Conservation (phyloP, 2,113 vertebrate genomes). For the Tricholaema leucomelas region DNA sequence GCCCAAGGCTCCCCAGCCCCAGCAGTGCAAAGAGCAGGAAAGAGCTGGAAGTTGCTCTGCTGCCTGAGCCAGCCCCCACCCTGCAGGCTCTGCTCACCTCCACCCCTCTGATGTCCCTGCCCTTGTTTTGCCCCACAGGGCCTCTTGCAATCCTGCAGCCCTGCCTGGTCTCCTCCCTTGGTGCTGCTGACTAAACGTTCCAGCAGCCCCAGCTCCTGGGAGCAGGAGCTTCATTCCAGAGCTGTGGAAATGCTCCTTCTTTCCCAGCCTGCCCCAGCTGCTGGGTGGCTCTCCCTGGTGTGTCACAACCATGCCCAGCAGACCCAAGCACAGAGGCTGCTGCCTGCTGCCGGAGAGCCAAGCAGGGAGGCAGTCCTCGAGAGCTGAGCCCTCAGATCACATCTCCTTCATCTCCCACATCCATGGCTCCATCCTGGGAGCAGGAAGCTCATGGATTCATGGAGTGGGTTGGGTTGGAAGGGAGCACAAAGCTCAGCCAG, state of each 20-base stretch:
- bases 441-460: neutral
- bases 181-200: neutral
- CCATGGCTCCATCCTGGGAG: neutral
- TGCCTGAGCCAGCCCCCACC: neutral
- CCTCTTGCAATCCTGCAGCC: neutral
- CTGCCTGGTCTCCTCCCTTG: neutral
- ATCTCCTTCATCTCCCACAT: neutral
- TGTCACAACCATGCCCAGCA: neutral
- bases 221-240: neutral
- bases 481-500: no score
- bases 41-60: neutral
- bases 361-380: neutral
- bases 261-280: neutral
- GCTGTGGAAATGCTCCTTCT: neutral
- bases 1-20: neutral
- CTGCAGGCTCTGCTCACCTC: neutral
- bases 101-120: neutral
- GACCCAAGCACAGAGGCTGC: neutral
- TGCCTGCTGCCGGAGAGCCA: neutral
- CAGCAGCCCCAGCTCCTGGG: neutral
- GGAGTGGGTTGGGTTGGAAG: no score
- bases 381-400: neutral
- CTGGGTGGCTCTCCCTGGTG: accelerated
- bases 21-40: neutral
- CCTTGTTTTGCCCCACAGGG: neutral